Conservation (phyloP, 1,140 invertebrate genomes). For the Pentalonia nigronervosa region DNA sequence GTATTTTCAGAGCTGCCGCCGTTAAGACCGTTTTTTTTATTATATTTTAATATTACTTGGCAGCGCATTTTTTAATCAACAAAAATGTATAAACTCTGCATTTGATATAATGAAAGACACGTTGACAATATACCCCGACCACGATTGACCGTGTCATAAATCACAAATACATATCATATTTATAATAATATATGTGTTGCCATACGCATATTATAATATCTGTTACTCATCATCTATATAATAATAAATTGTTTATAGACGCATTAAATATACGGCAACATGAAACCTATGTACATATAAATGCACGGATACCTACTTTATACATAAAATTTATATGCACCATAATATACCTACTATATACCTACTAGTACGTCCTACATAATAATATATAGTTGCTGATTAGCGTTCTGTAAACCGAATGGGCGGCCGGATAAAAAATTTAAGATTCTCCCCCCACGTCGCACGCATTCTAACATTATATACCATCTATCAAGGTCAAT, state of each 20-base stretch:
- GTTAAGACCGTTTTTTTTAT: background rate
- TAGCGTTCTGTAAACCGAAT: background rate
- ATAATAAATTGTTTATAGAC: background rate
- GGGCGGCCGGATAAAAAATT: slow-evolving; percentile 8
- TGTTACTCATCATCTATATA: background rate
- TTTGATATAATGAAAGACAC: background rate
- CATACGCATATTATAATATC: background rate
- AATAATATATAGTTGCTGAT: background rate
- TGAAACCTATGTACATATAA: no score
- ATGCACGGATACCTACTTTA: no score
- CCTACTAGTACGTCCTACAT: background rate
- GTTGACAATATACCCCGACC: background rate
- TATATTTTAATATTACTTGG: background rate
- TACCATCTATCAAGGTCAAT: slow-evolving; percentile 23
- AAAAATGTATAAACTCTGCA: background rate
- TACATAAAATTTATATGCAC: no score
- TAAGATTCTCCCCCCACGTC: background rate
- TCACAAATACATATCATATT: background rate
- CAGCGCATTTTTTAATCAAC: background rate
- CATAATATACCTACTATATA: background rate
- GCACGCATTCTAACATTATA: background rate
- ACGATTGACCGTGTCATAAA: background rate
- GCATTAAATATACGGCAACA: background rate
- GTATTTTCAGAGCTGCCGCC: background rate
- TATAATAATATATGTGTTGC: background rate